Evolutionary conservation across 1,140 invertebrate species (phyloP), one percentile per base, ranked within the genome.

Genomic region (Heliconius hermathena): DNA sequence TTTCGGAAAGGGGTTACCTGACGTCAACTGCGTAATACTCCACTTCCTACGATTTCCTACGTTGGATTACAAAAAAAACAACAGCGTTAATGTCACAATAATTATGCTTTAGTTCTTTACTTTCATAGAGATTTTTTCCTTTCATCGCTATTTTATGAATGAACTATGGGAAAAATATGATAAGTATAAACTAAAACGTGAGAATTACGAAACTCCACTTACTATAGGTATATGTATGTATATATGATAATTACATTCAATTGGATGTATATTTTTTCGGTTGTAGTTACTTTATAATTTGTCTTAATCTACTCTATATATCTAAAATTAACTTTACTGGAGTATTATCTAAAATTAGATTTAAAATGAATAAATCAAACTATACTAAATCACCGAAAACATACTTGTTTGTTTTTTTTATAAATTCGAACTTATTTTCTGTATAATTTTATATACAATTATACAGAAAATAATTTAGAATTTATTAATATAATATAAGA

Each of bases 61-160:
- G 22, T 71, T 78, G 46, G 66, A 74, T 74, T 52, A 82, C 74
- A 74, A 79, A 76, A 79, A 78, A 85, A 82, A 83, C 77, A 81
- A 77, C 76, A 70, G 13, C 22, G 18, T 74, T 79, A 91, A 91
- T 90, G 85, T 83, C 76, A 79, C 85, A 87, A 90, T 90, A 90
- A 90, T 90, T 84, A 79, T 79, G 60, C 74, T 76, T 60, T 83
- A 81, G 82, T 81, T 75, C 16, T 5, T 16, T 16, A 46, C 3
- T 36, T 36, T 38, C 54, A 57, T 57, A 57, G 3, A 16, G 13
- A n/a, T 80, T 82, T 85, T 81, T 83, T 83, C 66, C 76, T 52
- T 76, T 84, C 81, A 82, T 77, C 83, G 84, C 78, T 75, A 77
- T 80, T 82, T 84, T 84, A 82, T 85, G 85, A 88, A 91, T 88